Evolutionary conservation across 1,140 invertebrate species (phyloP).

Genomic region (Cataglyphis hispanica): DNA sequence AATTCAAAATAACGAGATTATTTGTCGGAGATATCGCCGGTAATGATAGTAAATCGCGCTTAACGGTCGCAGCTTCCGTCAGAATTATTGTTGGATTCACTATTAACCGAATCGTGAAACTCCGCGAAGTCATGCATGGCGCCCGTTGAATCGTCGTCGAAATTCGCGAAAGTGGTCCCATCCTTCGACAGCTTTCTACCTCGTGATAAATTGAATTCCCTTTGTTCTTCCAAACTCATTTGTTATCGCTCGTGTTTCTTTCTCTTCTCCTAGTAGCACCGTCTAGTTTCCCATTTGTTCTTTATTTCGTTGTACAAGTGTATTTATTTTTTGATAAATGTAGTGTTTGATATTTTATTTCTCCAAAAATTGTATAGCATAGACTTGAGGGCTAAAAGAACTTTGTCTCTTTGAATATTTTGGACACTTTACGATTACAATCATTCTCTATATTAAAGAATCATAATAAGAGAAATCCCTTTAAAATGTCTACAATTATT

Average conservation of each 20-base stretch:
- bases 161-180: slow-evolving; percentile 23
- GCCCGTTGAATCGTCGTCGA: slow-evolving; percentile 14
- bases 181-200: neutral
- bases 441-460: too few species aligned
- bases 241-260: slow-evolving; percentile 27
- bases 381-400: too few species aligned
- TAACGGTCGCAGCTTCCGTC: neutral
- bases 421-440: too few species aligned
- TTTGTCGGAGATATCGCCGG: slow-evolving; percentile 22
- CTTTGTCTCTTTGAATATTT: too few species aligned
- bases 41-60: slow-evolving; percentile 42
- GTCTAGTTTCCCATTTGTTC: neutral
- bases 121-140: neutral
- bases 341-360: neutral
- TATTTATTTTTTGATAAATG: neutral
- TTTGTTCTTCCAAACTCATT: slow-evolving; percentile 19
- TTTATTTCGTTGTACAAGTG: neutral
- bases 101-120: slow-evolving; percentile 25
- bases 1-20: slow-evolving; percentile 44
- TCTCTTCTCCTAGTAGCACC: neutral
- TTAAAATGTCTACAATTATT: too few species aligned
- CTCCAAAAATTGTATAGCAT: too few species aligned
- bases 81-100: slow-evolving; percentile 44
- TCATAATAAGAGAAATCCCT: too few species aligned
- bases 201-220: slow-evolving; percentile 23